These are phyloP conservation scores for Aphaenogaster ashmeadi DNA, from an alignment of 1,140 invertebrate genomes.

Conservation along the genomic window DNA sequence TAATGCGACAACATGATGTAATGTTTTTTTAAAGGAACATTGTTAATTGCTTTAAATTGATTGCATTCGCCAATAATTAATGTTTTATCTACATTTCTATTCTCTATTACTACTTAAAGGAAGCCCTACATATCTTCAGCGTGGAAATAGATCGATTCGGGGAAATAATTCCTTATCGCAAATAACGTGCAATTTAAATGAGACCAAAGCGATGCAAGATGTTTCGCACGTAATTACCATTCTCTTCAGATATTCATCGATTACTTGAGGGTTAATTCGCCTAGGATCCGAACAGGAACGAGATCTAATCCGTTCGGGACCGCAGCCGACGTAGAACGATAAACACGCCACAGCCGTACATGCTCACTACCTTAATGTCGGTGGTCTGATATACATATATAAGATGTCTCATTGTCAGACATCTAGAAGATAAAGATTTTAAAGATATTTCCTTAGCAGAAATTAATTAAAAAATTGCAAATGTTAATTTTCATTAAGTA, in stretches of 20 bases:
- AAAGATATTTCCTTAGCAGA: not conserved
- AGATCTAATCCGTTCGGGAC: slow-evolving; percentile 63
- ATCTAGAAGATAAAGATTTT: not conserved
- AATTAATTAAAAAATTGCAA: not conserved
- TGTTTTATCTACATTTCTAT: not conserved
- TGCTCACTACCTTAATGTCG: slow-evolving; percentile 17
- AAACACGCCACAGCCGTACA: slow-evolving; percentile 52
- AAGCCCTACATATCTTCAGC: not conserved
- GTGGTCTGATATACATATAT: not conserved
- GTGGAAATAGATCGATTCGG: not conserved
- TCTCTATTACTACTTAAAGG: not conserved
- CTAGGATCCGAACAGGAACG: slow-evolving; percentile 36
- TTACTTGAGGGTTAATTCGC: slow-evolving; percentile 60
- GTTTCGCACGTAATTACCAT: slow-evolving; percentile 33
- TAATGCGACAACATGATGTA: not conserved
- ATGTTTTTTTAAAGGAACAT: not conserved
- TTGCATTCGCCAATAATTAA: not conserved
- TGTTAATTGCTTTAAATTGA: not conserved
- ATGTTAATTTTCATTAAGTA: not conserved
- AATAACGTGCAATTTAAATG: slow-evolving; percentile 39
- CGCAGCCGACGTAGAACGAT: slow-evolving; percentile 54
- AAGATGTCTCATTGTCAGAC: not conserved
- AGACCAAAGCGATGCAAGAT: slow-evolving; percentile 27
- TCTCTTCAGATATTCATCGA: slow-evolving; percentile 46
- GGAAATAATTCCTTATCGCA: slow-evolving; percentile 32